Percentiles rank a stretch among this genome's conserved stretches.
phyloP scores from a whole-genome alignment of 2,113 vertebrate species.

The Embiotoca jacksoni region DNA sequence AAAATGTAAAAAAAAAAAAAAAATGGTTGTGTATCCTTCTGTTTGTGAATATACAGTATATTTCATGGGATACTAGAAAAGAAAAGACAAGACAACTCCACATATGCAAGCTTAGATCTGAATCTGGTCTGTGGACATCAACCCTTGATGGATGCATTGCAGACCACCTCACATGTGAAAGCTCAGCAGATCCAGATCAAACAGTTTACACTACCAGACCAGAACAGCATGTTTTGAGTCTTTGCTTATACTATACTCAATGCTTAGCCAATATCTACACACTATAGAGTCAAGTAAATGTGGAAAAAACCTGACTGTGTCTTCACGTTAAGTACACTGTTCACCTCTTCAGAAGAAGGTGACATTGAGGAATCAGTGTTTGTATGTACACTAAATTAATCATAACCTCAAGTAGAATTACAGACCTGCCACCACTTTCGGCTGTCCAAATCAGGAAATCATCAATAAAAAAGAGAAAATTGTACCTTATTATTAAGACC shows the following conservation, averaged over 20 bases:
- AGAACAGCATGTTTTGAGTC: neutral
- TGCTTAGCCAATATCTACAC: neutral
- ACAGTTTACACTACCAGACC: neutral
- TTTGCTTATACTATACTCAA: neutral
- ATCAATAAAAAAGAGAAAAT: neutral
- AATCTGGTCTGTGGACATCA: neutral
- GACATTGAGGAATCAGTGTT: too few relatives aligned
- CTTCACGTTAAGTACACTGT: neutral
- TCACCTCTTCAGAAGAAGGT: neutral
- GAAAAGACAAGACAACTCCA: neutral
- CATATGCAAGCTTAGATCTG: neutral
- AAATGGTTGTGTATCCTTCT: neutral
- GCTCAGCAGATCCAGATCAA: neutral
- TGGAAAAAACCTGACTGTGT: neutral
- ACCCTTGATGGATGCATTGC: neutral
- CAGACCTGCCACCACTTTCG: neutral
- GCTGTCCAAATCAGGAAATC: neutral
- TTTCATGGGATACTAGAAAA: neutral
- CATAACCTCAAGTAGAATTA: too few relatives aligned
- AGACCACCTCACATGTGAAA: neutral
- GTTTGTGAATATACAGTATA: slow-evolving; percentile 10
- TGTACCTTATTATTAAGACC: too few relatives aligned
- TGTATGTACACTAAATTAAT: too few relatives aligned
- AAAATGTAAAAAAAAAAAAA: slow-evolving; percentile 29
- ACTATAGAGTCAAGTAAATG: neutral